A percentile compares a stretch with the other conserved stretches of the same genome.
These are phyloP conservation scores for Lota lota DNA, from an alignment of 2,113 vertebrate genomes.

Conservation along the genomic window DNA sequence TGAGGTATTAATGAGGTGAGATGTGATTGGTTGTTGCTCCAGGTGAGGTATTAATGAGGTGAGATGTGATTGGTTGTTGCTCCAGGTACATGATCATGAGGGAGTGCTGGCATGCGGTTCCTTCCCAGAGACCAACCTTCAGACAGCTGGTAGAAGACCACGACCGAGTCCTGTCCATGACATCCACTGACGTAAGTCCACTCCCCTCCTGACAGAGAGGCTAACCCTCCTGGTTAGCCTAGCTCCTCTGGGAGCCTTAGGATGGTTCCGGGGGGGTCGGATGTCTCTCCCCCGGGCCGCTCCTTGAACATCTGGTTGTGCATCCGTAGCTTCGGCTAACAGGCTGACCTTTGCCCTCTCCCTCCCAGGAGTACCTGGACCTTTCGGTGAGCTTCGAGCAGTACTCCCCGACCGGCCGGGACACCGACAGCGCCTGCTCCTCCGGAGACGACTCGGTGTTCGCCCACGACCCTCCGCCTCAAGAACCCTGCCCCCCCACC, in stretches of 20 bases:
- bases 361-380: constrained; percentile 81
- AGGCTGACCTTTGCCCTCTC: constrained; percentile 31
- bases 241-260: too few species aligned
- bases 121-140: constrained; percentile 94
- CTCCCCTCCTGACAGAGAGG: too few species aligned
- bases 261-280: too few species aligned
- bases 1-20: too few species aligned
- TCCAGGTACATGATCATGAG: constrained; percentile 97
- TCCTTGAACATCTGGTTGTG: too few species aligned
- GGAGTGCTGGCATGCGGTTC: constrained; percentile 94
- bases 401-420: constrained; percentile 91
- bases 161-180: constrained; percentile 89
- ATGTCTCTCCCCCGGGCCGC: too few species aligned
- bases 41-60: neutral
- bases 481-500: constrained; percentile 86
- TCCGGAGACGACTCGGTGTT: constrained; percentile 96
- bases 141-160: constrained; percentile 96
- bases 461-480: constrained; percentile 87
- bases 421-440: constrained; percentile 94
- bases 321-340: too few species aligned
- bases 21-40: neutral
- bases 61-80: constrained; percentile 12
- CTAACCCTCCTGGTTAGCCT: too few species aligned
- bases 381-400: constrained; percentile 94
- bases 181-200: constrained; percentile 86